phyloP scores from a whole-genome alignment of 2,888 invertebrate genomes.

The Tenthredo amoena region DNA sequence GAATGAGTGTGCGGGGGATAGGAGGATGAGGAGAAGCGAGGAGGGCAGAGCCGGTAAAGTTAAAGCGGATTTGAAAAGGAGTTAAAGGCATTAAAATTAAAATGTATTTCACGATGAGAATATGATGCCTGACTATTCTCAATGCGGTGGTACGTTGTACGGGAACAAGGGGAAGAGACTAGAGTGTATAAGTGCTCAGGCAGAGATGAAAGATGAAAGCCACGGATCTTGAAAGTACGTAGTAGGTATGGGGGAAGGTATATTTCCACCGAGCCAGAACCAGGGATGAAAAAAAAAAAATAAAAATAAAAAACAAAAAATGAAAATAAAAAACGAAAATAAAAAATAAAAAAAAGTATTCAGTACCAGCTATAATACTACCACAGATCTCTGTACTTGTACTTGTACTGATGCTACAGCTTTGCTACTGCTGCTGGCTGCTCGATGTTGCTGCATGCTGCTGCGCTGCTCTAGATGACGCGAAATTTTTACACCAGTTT shows the following conservation, averaged over 20 bases:
- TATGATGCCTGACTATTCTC: slow-evolving; percentile 21
- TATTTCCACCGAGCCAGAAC: not conserved
- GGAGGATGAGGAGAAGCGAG: not conserved
- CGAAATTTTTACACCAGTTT: slow-evolving; percentile 11
- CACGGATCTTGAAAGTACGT: slow-evolving; percentile 72
- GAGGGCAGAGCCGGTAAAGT: slow-evolving; percentile 51
- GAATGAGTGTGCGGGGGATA: not conserved
- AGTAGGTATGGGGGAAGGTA: slow-evolving; percentile 50
- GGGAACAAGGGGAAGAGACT: slow-evolving; percentile 56
- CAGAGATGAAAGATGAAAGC: slow-evolving; percentile 75
- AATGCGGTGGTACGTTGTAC: not conserved
- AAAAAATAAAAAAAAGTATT: not conserved
- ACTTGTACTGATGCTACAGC: not conserved
- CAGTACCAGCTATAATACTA: slow-evolving; percentile 24
- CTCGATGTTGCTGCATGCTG: not conserved
- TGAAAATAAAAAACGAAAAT: not conserved
- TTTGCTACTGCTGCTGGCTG: too few species aligned
- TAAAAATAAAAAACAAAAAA: not conserved
- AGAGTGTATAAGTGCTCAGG: slow-evolving; percentile 75
- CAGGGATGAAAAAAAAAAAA: slow-evolving; percentile 7
- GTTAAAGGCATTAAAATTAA: slow-evolving; percentile 76
- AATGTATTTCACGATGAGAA: slow-evolving; percentile 68
- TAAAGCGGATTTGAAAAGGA: slow-evolving; percentile 74
- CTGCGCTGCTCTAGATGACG: not conserved
- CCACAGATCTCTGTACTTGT: not conserved